These are phyloP conservation scores for Brachionus sp. DNA, from an alignment of 1,140 invertebrate species.

Conservation along the genomic window DNA sequence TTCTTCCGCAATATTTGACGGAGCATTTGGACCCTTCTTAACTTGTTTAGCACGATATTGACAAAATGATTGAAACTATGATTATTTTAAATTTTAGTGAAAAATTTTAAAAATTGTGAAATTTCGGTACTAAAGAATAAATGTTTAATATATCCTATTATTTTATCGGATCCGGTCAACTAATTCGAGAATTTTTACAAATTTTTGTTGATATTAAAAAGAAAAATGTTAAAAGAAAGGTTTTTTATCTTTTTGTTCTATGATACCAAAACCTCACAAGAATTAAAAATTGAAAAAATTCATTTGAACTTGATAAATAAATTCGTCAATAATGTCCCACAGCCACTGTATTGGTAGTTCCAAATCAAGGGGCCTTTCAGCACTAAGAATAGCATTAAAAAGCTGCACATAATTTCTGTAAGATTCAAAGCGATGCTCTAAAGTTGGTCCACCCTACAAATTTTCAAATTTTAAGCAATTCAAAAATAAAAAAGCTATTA, in stretches of 20 bases:
- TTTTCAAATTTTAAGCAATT: neutral
- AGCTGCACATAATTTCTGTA: slow-evolving; percentile 97
- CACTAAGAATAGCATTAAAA: slow-evolving; percentile 88
- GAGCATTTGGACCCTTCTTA: slow-evolving; percentile 66
- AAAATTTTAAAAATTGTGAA: neutral
- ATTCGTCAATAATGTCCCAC: slow-evolving; percentile 98
- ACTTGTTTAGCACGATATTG: slow-evolving; percentile 80
- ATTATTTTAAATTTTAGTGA: neutral
- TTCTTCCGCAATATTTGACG: slow-evolving; percentile 64
- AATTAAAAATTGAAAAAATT: neutral
- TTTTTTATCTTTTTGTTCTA: neutral
- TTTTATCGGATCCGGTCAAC: no score
- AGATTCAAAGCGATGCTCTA: slow-evolving; percentile 87
- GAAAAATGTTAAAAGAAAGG: slow-evolving; percentile 20
- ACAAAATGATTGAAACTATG: slow-evolving; percentile 87
- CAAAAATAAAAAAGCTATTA: slow-evolving; percentile 44
- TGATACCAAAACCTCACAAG: no score
- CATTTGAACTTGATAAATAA: slow-evolving; percentile 65
- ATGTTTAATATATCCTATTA: no score
- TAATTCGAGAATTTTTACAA: no score
- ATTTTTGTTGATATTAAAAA: neutral
- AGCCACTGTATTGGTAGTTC: slow-evolving; percentile 97
- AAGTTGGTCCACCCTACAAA: slow-evolving; percentile 75
- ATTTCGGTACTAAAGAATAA: no score
- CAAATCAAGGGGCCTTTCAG: slow-evolving; percentile 79